phyloP scores from a whole-genome alignment of 2,113 vertebrate genomes.

The Sinocyclocheilus anshuiensis region DNA sequence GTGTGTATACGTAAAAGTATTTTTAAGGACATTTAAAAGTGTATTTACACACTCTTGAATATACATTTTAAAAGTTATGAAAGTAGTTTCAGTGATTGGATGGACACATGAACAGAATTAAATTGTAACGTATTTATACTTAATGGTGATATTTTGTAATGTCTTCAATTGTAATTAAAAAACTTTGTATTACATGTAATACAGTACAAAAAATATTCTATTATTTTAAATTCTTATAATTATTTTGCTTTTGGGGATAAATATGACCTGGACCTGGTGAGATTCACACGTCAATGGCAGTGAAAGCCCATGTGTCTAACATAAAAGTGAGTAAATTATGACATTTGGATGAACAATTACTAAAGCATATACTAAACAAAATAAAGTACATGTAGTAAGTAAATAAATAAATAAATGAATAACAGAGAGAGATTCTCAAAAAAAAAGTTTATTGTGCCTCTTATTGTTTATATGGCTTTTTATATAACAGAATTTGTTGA shows the following conservation, averaged over 20 bases:
- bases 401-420: slow-evolving; percentile 11
- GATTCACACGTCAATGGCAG: no score
- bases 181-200: background rate
- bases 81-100: background rate
- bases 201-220: background rate
- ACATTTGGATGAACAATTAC: background rate
- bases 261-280: no score
- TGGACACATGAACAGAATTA: background rate
- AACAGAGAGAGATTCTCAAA: slow-evolving; percentile 66
- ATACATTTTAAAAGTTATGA: background rate
- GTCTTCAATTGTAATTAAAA: no score
- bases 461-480: slow-evolving; percentile 83
- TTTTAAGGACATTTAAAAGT: no score
- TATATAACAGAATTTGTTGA: slow-evolving; percentile 77
- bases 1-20: no score
- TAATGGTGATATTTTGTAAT: no score
- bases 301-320: no score
- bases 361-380: background rate
- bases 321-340: no score
- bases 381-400: background rate
- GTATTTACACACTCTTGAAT: background rate
- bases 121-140: background rate
- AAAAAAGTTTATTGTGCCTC: slow-evolving; percentile 78
- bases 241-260: no score
- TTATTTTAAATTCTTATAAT: background rate